Conservation (phyloP, 2,797 vertebrate genomes). For the Enteromius mattozi region DNA sequence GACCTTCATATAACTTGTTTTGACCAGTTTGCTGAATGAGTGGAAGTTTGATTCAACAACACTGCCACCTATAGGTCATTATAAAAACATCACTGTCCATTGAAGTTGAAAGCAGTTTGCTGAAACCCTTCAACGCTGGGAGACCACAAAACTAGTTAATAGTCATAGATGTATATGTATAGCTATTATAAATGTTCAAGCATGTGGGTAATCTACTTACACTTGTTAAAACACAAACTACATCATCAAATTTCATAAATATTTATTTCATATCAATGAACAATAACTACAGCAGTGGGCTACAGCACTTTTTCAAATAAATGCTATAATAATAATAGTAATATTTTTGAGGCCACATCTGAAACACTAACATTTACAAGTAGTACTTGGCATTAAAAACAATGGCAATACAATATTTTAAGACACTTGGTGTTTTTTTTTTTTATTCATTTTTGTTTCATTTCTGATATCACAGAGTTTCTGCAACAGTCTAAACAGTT, state of each 20-base stretch:
- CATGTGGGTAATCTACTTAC: background rate
- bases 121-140: background rate
- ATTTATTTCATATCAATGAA: constrained; percentile 91
- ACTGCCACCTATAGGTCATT: constrained; percentile 10
- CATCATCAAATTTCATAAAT: constrained; percentile 83
- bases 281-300: constrained; percentile 87
- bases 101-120: background rate
- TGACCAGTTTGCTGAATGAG: background rate
- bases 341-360: constrained; percentile 87
- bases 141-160: background rate
- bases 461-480: constrained; percentile 85
- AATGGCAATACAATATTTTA: constrained; percentile 91
- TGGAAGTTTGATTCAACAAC: background rate
- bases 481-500: constrained; percentile 87
- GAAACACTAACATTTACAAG: constrained; percentile 89
- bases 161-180: background rate
- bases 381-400: constrained; percentile 91
- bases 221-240: constrained; percentile 32
- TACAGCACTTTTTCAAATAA: constrained; percentile 86
- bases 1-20: background rate
- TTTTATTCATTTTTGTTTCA: constrained; percentile 67
- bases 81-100: background rate
- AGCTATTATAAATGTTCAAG: background rate
- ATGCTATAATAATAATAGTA: constrained; percentile 73
- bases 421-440: constrained; percentile 92